These are phyloP conservation scores for Drosophila nr. perissopoda DNA, from an alignment of 2,888 invertebrate genomes.

Conservation along the genomic window DNA sequence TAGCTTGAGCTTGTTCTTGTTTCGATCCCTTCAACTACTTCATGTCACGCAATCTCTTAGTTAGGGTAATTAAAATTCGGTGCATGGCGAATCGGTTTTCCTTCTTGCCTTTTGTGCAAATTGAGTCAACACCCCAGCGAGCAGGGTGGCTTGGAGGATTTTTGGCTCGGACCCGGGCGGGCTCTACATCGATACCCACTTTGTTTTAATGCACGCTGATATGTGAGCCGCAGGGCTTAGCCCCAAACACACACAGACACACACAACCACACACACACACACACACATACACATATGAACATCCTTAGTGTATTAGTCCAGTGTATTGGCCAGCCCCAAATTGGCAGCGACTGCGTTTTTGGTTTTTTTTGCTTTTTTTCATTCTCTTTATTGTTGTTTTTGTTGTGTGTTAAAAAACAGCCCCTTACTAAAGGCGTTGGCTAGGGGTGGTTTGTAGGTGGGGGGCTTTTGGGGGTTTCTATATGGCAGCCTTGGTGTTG, in stretches of 20 bases:
- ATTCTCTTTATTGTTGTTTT: conserved; percentile 8
- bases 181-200: conserved; percentile 80
- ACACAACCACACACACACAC: conserved; percentile 10
- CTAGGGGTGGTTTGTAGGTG: conserved; percentile 9
- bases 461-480: conserved; percentile 8
- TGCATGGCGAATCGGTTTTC: conserved; percentile 1
- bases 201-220: conserved; percentile 80
- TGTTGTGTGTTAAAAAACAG: conserved; percentile 30
- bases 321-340: conserved; percentile 45
- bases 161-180: conserved; percentile 46
- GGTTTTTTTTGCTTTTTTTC: not conserved
- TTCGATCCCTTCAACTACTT: not conserved
- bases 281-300: conserved; percentile 17
- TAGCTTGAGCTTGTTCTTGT: not conserved
- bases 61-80: conserved; percentile 36
- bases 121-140: conserved; percentile 59
- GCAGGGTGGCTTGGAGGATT: conserved; percentile 5
- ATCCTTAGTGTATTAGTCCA: conserved; percentile 50
- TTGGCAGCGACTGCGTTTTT: conserved; percentile 35
- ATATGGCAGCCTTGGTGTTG: conserved; percentile 56
- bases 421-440: conserved; percentile 26
- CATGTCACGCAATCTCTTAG: not conserved
- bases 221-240: conserved; percentile 76
- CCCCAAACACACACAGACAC: conserved; percentile 42
- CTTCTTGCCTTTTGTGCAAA: conserved; percentile 64